Conservation (phyloP, 2,797 vertebrate species). For the Sphaeramia orbicularis region DNA sequence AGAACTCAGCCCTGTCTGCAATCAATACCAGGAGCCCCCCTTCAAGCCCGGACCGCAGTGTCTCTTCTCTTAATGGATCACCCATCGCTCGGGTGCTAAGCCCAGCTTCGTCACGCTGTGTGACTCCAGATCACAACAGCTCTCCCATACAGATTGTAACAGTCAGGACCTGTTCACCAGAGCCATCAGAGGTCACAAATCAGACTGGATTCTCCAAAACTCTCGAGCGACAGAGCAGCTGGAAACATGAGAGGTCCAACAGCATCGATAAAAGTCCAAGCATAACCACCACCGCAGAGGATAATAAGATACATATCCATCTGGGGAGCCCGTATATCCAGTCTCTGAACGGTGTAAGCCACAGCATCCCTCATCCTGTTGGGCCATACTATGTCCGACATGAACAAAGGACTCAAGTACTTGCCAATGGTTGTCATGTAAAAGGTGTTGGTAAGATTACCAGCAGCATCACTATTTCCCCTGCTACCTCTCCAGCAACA, state of each 20-base stretch:
- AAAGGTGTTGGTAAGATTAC: constrained; percentile 95
- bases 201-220: constrained; percentile 88
- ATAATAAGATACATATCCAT: constrained; percentile 99
- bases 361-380: constrained; percentile 78
- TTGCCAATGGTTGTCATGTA: constrained; percentile 88
- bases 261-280: constrained; percentile 86
- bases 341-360: constrained; percentile 78
- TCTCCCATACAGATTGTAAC: constrained; percentile 92
- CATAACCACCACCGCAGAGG: constrained; percentile 93
- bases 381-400: constrained; percentile 88
- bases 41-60: constrained; percentile 85
- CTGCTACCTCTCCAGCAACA: constrained; percentile 67
- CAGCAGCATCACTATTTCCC: constrained; percentile 96
- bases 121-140: constrained; percentile 89
- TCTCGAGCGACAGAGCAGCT: constrained; percentile 89
- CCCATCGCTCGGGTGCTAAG: constrained; percentile 86
- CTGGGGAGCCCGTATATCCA: constrained; percentile 93
- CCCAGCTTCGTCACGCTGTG: constrained; percentile 89
- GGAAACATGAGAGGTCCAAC: constrained; percentile 92
- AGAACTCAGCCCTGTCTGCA: constrained; percentile 87
- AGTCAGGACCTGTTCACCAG: constrained; percentile 88
- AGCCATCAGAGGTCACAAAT: constrained; percentile 86
- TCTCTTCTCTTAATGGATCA: constrained; percentile 86
- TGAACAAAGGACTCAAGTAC: constrained; percentile 91
- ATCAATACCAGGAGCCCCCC: constrained; percentile 84